Conservation (phyloP, 2,797 vertebrate genomes). For the Scolopax rusticola region DNA sequence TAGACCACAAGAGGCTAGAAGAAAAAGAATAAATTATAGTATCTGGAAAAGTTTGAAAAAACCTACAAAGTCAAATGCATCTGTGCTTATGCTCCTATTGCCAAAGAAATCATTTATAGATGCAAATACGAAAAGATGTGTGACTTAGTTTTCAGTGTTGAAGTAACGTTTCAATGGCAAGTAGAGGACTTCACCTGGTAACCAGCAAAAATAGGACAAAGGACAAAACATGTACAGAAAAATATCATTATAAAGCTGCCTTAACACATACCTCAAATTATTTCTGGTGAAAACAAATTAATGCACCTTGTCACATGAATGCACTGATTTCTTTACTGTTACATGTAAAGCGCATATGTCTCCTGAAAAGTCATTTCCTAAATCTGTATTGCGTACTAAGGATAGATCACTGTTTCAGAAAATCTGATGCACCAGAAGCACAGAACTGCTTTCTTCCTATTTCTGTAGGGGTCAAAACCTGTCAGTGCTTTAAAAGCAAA, state of each 20-base stretch:
- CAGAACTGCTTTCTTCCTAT: not conserved
- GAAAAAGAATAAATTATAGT: not conserved
- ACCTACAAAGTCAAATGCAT: not conserved
- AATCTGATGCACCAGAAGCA: not conserved
- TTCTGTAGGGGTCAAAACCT: not conserved
- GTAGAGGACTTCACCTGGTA: not conserved
- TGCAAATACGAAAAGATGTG: not conserved
- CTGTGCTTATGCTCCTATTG: not conserved
- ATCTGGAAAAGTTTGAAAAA: conserved; percentile 24
- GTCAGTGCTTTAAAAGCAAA: not conserved
- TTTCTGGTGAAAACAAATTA: not conserved
- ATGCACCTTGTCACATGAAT: not conserved
- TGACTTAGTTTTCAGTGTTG: not conserved
- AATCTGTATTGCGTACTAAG: not conserved
- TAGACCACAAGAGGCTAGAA: not conserved
- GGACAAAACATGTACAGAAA: not conserved
- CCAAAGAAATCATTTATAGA: not conserved
- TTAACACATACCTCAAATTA: not conserved
- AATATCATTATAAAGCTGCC: not conserved
- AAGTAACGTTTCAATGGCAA: not conserved
- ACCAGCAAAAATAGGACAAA: not conserved
- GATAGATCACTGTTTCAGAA: not conserved
- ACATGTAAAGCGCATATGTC: not conserved
- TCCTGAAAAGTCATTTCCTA: not conserved
- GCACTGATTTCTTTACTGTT: not conserved